Base-by-base conservation (phyloP, 2,797 vertebrate genomes). In the Sphenodon punctatus region DNA sequence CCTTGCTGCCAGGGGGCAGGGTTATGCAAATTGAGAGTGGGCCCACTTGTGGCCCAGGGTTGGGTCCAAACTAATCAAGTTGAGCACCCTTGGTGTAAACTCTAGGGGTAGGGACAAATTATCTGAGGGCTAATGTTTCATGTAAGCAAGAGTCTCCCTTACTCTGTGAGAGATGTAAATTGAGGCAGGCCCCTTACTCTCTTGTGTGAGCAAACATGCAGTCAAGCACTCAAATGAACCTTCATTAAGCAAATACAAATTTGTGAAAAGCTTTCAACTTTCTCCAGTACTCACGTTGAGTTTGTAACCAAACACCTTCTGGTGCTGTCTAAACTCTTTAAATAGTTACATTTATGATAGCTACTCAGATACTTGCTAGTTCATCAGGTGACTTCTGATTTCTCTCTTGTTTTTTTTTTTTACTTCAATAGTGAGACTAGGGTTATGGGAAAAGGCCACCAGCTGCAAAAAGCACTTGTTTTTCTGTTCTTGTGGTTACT, bases 401-500 rank as follows among this genome's bases (percentile, higher is more conserved):
- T 63, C 69, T 56, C 39, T 42, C 36, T 8, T 38, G 20, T 61
- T 58, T 36, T 43, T 45, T 63, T 30, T 25, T n/a, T 80, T 80
- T 61, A 17, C 78, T 90, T 84, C 59, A 77, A 68, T 61, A 73
- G 46, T 38, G 25, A 49, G 74, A 53, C 36, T 27, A 49, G 42
- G 46, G 69, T 43, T 79, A 86, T 73, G 71, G 74, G 66, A 81
- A 74, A 60, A 66, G 84, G 74, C 69, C 71, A 79, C 75, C 84
- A 83, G 87, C 86, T 89, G 88, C 82, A 76, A 72, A 69, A 55
- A 66, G 68, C 49, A 71, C 79, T 55, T 93, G 87, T 92, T 95
- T 94, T 94, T 91, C 89, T 92, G 82, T 86, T 93, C 88, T 92
- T 96, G 96, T 94, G 97, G 96, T 97, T 96, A 90, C 88, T 87